Evolutionary conservation across 2,113 vertebrate genomes (phyloP).

Genomic region (Gavialis gangeticus): DNA sequence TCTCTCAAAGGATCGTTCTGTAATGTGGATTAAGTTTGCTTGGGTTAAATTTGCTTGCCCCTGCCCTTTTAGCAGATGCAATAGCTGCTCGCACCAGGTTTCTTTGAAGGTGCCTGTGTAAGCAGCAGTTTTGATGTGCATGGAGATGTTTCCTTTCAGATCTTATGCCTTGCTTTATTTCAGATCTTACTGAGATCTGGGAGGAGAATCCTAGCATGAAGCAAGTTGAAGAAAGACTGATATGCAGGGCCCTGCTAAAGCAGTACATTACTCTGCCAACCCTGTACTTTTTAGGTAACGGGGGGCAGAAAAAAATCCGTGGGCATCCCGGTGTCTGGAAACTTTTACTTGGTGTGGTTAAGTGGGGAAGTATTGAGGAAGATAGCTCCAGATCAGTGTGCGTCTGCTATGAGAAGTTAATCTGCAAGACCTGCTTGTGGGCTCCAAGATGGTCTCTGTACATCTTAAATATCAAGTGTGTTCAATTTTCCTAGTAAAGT

Average conservation of each 20-base stretch:
- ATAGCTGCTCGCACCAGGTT: background rate
- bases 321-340: constrained; percentile 65
- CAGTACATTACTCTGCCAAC: constrained; percentile 55
- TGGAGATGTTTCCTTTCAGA: background rate
- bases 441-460: fast-evolving
- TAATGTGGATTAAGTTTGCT: fast-evolving
- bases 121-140: background rate
- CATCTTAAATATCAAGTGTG: fast-evolving
- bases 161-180: background rate
- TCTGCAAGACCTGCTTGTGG: background rate
- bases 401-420: background rate
- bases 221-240: constrained; percentile 14
- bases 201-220: background rate
- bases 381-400: constrained; percentile 8
- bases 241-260: background rate
- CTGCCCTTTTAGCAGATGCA: background rate
- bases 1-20: background rate
- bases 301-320: constrained; percentile 37
- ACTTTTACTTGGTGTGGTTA: constrained; percentile 51
- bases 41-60: background rate
- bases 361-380: constrained; percentile 27
- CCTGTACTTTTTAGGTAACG: constrained; percentile 32
- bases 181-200: background rate
- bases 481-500: background rate
- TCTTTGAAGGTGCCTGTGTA: fast-evolving